Evolutionary conservation across 2,797 vertebrate species (phyloP).

Genomic region (Salmo trutta): DNA sequence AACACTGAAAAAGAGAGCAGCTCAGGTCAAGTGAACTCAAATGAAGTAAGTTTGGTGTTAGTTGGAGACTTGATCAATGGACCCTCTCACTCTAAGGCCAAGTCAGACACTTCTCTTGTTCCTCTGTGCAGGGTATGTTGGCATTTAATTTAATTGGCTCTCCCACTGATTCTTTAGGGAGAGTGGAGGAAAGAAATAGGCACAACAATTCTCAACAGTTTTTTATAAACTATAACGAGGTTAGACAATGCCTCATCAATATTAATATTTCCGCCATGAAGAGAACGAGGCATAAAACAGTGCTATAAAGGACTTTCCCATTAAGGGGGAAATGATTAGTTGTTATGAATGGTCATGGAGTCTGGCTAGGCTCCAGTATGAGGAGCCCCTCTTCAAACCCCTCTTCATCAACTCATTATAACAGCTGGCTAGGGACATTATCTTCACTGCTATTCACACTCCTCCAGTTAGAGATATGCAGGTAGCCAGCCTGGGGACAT

Average conservation of each 20-base stretch:
- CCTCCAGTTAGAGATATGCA: not conserved
- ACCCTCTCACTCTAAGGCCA: not conserved
- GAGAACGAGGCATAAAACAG: constrained; percentile 18
- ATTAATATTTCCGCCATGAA: constrained; percentile 36
- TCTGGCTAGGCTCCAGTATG: constrained; percentile 30
- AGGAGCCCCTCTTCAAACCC: too few relatives aligned
- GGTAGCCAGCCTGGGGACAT: not conserved
- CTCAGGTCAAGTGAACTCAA: not conserved
- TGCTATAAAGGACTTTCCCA: constrained; percentile 39
- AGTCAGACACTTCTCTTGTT: not conserved
- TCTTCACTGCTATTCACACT: not conserved
- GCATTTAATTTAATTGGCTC: not conserved
- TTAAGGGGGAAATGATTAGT: constrained; percentile 52
- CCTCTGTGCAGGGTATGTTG: not conserved
- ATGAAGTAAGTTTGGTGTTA: not conserved
- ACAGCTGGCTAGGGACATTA: not conserved
- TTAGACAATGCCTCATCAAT: constrained; percentile 45
- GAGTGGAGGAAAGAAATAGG: not conserved
- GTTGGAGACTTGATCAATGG: too few relatives aligned
- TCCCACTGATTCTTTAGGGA: not conserved
- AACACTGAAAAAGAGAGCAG: not conserved
- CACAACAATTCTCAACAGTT: constrained; percentile 17
- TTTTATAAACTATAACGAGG: constrained; percentile 34
- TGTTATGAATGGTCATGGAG: constrained; percentile 40
- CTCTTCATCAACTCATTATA: not conserved